Percentiles rank a stretch among this genome's conserved stretches.
Evolutionary conservation across 1,140 invertebrate genomes (phyloP).

Genomic region (Laodelphax striatellus): DNA sequence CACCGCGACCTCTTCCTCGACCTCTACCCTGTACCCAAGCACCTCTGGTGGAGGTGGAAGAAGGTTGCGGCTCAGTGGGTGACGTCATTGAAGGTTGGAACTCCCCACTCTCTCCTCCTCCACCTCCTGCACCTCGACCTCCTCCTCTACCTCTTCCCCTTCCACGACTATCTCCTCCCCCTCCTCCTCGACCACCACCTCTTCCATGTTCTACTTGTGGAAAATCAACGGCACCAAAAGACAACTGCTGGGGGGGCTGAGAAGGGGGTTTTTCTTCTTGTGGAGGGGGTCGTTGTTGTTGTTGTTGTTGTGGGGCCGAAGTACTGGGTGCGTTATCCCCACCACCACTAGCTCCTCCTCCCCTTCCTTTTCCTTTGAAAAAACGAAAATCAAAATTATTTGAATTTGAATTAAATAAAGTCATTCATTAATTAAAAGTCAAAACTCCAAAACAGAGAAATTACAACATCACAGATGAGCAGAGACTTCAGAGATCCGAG

Average conservation of each 20-base stretch:
- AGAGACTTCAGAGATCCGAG: no score
- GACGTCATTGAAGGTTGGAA: not conserved
- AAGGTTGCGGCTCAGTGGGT: no score
- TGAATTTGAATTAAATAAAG: no score
- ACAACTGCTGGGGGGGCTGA: not conserved
- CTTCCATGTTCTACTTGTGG: not conserved
- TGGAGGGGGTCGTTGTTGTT: not conserved
- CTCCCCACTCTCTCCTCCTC: not conserved
- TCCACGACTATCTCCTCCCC: not conserved
- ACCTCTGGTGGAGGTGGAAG: not conserved
- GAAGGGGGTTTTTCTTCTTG: slow-evolving; percentile 8
- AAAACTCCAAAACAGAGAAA: no score
- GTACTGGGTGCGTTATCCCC: not conserved
- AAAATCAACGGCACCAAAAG: not conserved
- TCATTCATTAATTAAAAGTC: no score
- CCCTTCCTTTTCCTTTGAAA: not conserved
- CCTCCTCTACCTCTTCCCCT: not conserved
- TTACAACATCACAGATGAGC: no score
- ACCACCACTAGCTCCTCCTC: slow-evolving; percentile 4
- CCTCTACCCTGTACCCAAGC: no score
- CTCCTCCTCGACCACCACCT: not conserved
- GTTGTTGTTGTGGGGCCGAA: not conserved
- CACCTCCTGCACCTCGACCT: not conserved
- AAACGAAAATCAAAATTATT: no score
- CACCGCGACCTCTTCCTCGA: no score